Conservation (phyloP, 2,888 invertebrate species). For the Trimorus sp. region DNA sequence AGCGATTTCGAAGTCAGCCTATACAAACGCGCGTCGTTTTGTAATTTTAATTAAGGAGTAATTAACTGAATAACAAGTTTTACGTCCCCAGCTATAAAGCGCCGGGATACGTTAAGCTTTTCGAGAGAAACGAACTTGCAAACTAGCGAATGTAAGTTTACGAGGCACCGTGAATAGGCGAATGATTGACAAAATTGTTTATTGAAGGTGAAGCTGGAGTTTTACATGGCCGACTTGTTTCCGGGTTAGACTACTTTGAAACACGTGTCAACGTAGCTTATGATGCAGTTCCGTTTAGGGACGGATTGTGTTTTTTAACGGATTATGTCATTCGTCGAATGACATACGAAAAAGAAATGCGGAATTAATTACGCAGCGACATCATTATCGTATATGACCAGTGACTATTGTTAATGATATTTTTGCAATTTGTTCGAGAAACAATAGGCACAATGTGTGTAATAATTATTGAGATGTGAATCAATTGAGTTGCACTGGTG, state of each 20-base stretch:
- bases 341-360: no score
- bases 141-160: slow-evolving; percentile 35
- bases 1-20: neutral
- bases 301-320: no score
- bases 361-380: no score
- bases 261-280: no score
- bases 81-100: slow-evolving; percentile 15
- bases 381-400: no score
- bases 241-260: slow-evolving; percentile 25
- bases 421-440: no score
- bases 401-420: no score
- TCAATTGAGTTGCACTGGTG: no score
- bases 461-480: no score
- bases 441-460: no score
- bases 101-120: slow-evolving; percentile 12
- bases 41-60: slow-evolving; percentile 25
- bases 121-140: slow-evolving; percentile 3
- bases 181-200: slow-evolving; percentile 46
- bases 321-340: no score
- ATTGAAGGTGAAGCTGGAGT: slow-evolving; percentile 37
- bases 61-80: slow-evolving; percentile 27
- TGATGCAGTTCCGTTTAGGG: no score
- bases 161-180: slow-evolving; percentile 32
- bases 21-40: slow-evolving; percentile 11
- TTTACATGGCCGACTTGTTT: slow-evolving; percentile 27